Percentiles rank a stretch among this genome's conserved stretches.
phyloP scores from a whole-genome alignment of 2,113 vertebrate genomes.

The Numenius arquata region DNA sequence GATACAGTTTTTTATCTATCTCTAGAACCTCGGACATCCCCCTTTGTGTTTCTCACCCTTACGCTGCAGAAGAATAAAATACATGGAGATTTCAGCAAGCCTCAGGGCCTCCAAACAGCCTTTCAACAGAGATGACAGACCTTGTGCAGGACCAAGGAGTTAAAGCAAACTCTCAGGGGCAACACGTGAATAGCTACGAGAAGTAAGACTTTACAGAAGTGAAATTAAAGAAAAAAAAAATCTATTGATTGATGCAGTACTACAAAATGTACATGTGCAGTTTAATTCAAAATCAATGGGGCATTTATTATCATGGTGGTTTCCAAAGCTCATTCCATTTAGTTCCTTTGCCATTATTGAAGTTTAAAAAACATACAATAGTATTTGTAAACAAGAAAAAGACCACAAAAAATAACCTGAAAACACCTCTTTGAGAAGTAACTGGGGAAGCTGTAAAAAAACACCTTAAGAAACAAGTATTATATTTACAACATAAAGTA shows the following conservation, averaged over 20 bases:
- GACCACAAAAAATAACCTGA: neutral
- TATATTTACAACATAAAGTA: neutral
- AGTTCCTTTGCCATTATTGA: neutral
- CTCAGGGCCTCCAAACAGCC: neutral
- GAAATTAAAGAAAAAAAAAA: neutral
- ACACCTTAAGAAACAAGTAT: neutral
- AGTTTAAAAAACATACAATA: neutral
- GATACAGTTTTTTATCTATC: neutral
- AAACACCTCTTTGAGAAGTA: neutral
- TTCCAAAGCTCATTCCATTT: neutral
- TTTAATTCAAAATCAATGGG: neutral
- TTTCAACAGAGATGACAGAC: neutral
- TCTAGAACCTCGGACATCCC: neutral
- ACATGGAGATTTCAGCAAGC: neutral
- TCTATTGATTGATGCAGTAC: neutral
- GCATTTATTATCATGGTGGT: neutral
- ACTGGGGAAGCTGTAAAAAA: neutral
- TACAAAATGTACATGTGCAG: neutral
- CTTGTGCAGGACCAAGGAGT: neutral
- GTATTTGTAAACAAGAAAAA: neutral
- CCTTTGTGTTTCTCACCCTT: neutral
- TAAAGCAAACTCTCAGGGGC: neutral
- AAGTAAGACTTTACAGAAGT: neutral
- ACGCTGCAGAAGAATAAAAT: neutral
- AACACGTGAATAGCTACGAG: fast-evolving